Evolutionary conservation across 2,113 vertebrate species (phyloP).

Genomic region (Prietella phreatophila): DNA sequence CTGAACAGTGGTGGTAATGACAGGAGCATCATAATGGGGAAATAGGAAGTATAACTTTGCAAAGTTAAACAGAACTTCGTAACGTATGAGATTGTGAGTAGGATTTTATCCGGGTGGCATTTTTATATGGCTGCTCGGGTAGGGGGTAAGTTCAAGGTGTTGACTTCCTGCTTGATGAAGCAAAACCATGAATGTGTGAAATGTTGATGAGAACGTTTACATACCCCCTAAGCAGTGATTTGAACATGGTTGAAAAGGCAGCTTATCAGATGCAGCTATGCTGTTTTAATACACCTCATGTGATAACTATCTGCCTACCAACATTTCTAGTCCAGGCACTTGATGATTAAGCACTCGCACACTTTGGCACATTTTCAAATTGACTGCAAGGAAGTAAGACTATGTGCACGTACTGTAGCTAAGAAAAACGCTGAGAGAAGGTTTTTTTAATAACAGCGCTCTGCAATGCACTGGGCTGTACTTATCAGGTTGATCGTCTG

Average conservation of each 20-base stretch:
- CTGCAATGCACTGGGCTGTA: not conserved
- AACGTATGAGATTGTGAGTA: not conserved
- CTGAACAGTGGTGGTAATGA: not conserved
- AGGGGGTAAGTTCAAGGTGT: not conserved
- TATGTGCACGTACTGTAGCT: not conserved
- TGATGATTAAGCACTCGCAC: slow-evolving; percentile 13
- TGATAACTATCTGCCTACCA: slow-evolving; percentile 6
- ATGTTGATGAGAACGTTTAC: not conserved
- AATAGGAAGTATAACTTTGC: not conserved
- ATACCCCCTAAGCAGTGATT: slow-evolving; percentile 6
- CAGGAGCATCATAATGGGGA: not conserved
- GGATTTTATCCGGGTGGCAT: not conserved
- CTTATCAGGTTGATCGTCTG: not conserved
- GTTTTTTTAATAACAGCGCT: not conserved
- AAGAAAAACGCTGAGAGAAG: not conserved
- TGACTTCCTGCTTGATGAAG: not conserved
- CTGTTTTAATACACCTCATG: not conserved
- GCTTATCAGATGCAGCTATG: not conserved
- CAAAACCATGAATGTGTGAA: not conserved
- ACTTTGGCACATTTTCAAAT: not conserved
- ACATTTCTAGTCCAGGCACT: not conserved
- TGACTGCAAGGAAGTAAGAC: not conserved
- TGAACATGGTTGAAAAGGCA: not conserved
- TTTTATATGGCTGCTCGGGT: not conserved
- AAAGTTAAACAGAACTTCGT: not conserved